Evolutionary conservation across 2,113 vertebrate genomes (phyloP).

Genomic region (Scomber scombrus): DNA sequence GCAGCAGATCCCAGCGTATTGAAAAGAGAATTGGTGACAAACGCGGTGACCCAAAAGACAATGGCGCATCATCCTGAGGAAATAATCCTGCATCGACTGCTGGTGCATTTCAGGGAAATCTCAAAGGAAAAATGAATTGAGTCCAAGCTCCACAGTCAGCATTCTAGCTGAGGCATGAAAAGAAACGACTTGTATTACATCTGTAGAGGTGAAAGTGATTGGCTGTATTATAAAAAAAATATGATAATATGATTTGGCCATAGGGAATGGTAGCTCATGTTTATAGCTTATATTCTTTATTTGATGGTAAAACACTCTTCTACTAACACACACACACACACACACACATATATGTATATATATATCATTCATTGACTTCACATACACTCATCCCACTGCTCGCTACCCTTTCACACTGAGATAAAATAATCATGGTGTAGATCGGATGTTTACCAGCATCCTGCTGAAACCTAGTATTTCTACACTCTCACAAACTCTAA

Average conservation of each 20-base stretch:
- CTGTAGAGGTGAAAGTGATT: background rate
- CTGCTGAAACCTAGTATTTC: no score
- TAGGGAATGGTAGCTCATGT: slow-evolving; percentile 5
- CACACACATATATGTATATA: no score
- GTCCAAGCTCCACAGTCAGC: background rate
- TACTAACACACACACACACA: background rate
- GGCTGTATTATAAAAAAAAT: background rate
- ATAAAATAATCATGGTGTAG: background rate
- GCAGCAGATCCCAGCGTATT: no score
- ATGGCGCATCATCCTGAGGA: slow-evolving; percentile 7
- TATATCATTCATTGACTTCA: no score
- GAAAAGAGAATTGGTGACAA: background rate
- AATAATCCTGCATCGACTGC: background rate
- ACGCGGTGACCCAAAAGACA: slow-evolving; percentile 2
- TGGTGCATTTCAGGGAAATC: background rate
- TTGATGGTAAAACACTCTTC: background rate
- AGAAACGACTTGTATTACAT: background rate
- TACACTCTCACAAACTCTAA: background rate
- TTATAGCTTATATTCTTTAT: slow-evolving; percentile 12
- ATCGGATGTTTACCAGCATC: background rate
- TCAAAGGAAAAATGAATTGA: slow-evolving; percentile 1
- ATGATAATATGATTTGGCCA: slow-evolving; percentile 4
- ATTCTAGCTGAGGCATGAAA: background rate
- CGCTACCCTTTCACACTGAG: background rate
- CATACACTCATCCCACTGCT: no score